These are phyloP conservation scores for Lucifuga dentata DNA, from an alignment of 2,113 vertebrate genomes.

Conservation along the genomic window DNA sequence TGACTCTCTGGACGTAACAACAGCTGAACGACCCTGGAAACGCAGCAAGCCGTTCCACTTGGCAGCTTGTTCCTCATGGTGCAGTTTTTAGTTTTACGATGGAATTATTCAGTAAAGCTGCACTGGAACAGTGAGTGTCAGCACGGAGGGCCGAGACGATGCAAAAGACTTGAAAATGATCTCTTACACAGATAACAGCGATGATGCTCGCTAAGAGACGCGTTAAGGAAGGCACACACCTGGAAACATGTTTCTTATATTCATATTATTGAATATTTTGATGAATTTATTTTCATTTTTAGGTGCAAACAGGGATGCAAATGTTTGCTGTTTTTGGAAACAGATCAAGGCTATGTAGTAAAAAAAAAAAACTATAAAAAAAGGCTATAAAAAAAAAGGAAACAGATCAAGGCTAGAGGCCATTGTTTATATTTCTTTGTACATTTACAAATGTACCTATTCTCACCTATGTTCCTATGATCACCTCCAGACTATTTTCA, in stretches of 20 bases:
- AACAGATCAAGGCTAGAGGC: no score
- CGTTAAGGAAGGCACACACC: not conserved
- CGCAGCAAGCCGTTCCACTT: not conserved
- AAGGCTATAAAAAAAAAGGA: no score
- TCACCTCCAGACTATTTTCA: slow-evolving; percentile 35
- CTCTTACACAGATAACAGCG: not conserved
- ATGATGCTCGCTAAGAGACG: not conserved
- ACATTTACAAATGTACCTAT: slow-evolving; percentile 17
- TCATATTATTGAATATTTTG: slow-evolving; percentile 10
- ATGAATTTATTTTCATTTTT: not conserved
- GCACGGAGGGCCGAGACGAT: not conserved
- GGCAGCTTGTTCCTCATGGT: not conserved
- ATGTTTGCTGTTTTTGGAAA: not conserved
- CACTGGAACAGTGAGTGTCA: slow-evolving; percentile 1
- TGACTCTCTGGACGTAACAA: not conserved
- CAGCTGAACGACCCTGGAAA: slow-evolving; percentile 15
- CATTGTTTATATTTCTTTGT: slow-evolving; percentile 17
- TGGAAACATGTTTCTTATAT: slow-evolving; percentile 1
- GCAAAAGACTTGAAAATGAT: slow-evolving; percentile 1
- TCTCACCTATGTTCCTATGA: not conserved
- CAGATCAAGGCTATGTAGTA: no score
- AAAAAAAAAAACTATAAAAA: no score
- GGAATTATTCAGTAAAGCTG: not conserved
- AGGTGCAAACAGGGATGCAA: slow-evolving; percentile 1
- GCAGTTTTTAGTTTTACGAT: not conserved